These are phyloP conservation scores for Brenthis hecate DNA, from an alignment of 2,888 invertebrate species.

Conservation along the genomic window DNA sequence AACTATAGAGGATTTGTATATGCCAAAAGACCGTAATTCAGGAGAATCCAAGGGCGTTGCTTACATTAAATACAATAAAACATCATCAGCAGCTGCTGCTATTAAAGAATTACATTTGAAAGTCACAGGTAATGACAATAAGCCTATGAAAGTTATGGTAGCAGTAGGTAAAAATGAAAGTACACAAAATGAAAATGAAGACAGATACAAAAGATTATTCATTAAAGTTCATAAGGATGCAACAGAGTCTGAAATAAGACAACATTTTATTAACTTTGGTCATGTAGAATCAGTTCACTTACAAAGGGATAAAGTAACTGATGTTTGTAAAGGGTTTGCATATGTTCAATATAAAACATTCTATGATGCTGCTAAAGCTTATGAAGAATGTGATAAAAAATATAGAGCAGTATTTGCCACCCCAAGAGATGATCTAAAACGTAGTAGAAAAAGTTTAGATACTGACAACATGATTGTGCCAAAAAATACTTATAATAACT, in stretches of 20 bases:
- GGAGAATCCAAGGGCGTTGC: constrained; percentile 95
- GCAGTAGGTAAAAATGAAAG: constrained; percentile 83
- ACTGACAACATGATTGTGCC: constrained; percentile 33
- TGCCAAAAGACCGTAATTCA: constrained; percentile 91
- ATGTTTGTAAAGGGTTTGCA: constrained; percentile 93
- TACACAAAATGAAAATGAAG: constrained; percentile 60
- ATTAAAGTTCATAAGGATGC: constrained; percentile 92
- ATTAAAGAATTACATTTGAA: constrained; percentile 93
- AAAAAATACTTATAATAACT: constrained; percentile 42
- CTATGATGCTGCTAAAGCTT: constrained; percentile 92
- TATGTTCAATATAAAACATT: constrained; percentile 92
- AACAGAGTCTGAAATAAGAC: constrained; percentile 88
- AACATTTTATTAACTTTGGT: constrained; percentile 94
- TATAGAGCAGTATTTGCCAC: constrained; percentile 96
- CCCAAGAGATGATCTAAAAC: constrained; percentile 84
- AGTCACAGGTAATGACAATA: constrained; percentile 86
- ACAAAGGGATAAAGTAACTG: constrained; percentile 90
- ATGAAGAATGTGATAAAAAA: constrained; percentile 92
- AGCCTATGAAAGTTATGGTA: constrained; percentile 94
- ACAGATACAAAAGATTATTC: constrained; percentile 86
- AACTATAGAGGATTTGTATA: constrained; percentile 92
- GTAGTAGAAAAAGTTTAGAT: constrained; percentile 60
- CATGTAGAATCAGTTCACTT: constrained; percentile 88
- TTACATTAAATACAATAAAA: constrained; percentile 94
- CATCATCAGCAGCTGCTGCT: constrained; percentile 94